Evolutionary conservation across 2,888 invertebrate genomes (phyloP), one percentile per base, ranked within the genome.

Genomic region (Trisateles emortualis): DNA sequence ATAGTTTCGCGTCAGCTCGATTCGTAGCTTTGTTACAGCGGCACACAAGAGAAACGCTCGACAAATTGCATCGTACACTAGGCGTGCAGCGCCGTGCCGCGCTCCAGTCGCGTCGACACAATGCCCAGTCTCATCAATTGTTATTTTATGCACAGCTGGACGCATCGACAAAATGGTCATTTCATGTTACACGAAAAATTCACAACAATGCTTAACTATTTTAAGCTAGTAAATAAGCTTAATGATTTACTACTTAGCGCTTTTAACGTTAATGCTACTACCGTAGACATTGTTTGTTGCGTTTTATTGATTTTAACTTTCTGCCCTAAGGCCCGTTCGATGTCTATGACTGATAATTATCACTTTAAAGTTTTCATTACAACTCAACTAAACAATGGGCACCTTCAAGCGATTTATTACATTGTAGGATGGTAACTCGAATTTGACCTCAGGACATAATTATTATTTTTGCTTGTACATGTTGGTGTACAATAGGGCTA

Each of bases 41-140:
- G 82, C 87, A 86, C 79, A 84, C 84, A 78, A 84, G 86, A 86
- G 86, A 87, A 87, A 87, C 84, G 85, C 75, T 74, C 82, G 81
- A 85, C 88, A 88, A 90, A 90, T 91, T 90, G 88, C 86, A 75
- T 81, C 79, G 80, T 71, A 78, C 81, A 76, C 17, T 47, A 17
- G 26, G 36, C 81, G 76, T 78, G 74, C 76, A 51, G 43, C 72
- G 26, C 17, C 72, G 69, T 59, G 68, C 74, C 72, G 69, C 35
- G 26, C 36, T 4, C 26, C 8, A 2, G 26, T 26, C 9, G 39
- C 52, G 52, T 48, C 13, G 71, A 75, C 73, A 85, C 85, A 84
- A 85, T 83, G 74, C 78, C 71, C 71, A 69, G 71, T 74, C 75
- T 63, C 75, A 77, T 84, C 84, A 79, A 86, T 84, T 78, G 82